These are phyloP conservation scores for Forbesichthys agassizii DNA, from an alignment of 2,113 vertebrate genomes.

Conservation along the genomic window DNA sequence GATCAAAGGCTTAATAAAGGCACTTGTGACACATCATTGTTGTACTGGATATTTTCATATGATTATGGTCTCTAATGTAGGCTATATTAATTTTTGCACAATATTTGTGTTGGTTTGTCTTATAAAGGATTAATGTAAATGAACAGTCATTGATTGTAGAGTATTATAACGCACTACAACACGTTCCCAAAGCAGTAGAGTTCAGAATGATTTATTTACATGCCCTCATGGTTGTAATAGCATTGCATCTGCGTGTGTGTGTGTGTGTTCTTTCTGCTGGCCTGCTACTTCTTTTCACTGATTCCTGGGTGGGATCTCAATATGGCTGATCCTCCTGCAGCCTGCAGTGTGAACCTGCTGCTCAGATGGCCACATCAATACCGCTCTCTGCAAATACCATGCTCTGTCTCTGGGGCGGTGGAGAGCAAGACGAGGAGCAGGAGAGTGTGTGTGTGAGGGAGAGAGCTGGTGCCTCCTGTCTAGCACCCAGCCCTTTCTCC, in stretches of 20 bases:
- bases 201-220: no score
- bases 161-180: no score
- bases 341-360: constrained; percentile 22
- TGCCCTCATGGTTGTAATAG: no score
- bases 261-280: background rate
- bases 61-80: background rate
- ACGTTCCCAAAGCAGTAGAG: no score
- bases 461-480: constrained; percentile 63
- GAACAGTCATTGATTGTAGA: no score
- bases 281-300: constrained; percentile 8
- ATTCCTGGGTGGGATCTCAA: constrained; percentile 6
- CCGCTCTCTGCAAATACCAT: constrained; percentile 62
- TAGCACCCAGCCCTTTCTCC: constrained; percentile 44
- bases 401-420: constrained; percentile 29
- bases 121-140: background rate
- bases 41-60: background rate
- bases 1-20: no score
- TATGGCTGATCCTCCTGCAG: constrained; percentile 29
- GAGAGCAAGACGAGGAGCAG: background rate
- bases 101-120: background rate
- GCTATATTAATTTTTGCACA: no score
- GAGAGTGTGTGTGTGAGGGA: constrained; percentile 17
- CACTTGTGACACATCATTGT: no score
- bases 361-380: constrained; percentile 63
- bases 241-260: no score